Conservation (phyloP, 2,113 vertebrate species). For the Emydocephalus ijimae region DNA sequence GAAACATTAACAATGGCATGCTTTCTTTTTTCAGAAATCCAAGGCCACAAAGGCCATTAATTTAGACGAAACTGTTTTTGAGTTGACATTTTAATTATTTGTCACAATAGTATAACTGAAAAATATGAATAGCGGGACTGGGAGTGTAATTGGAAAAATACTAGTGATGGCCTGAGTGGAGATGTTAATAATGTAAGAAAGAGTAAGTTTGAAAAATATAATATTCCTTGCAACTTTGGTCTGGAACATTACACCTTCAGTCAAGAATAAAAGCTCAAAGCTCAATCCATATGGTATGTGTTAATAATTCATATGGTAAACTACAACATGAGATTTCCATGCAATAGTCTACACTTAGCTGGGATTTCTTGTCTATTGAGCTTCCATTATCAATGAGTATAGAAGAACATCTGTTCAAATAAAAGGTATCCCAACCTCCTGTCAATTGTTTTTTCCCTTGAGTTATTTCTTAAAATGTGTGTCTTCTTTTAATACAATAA, state of each 20-base stretch:
- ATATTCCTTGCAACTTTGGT: conserved; percentile 17
- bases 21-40: no score
- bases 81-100: neutral
- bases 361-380: neutral
- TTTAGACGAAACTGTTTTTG: neutral
- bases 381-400: neutral
- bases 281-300: neutral
- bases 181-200: conserved; percentile 15
- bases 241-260: neutral
- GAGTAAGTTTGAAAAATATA: conserved; percentile 10
- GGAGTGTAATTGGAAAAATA: neutral
- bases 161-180: neutral
- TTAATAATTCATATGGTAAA: conserved; percentile 29
- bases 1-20: no score
- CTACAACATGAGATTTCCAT: conserved; percentile 1
- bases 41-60: no score
- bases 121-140: neutral
- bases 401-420: neutral
- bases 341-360: neutral
- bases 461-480: neutral
- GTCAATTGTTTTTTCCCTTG: neutral
- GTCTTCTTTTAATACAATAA: neutral
- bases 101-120: neutral
- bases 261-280: conserved; percentile 21
- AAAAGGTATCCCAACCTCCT: neutral